phyloP scores from a whole-genome alignment of 2,797 vertebrate genomes.

The Semotilus atromaculatus region DNA sequence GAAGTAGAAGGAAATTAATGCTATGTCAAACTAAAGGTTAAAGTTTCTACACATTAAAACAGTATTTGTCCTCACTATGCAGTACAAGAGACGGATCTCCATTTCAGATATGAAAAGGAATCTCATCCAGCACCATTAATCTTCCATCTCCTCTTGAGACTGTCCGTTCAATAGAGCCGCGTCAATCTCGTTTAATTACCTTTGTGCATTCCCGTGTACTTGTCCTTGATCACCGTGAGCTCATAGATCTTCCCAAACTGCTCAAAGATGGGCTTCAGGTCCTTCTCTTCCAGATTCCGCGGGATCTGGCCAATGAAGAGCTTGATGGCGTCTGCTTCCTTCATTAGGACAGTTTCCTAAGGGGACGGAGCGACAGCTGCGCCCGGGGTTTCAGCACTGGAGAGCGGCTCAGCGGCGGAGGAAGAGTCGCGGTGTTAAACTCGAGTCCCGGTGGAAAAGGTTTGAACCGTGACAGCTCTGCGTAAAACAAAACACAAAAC shows the following conservation, averaged over 20 bases:
- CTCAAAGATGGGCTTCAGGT: constrained; percentile 84
- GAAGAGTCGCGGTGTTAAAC: constrained; percentile 19
- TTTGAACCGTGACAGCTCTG: constrained; percentile 37
- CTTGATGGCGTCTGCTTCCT: constrained; percentile 86
- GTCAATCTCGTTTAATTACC: constrained; percentile 67
- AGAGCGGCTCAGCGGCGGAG: constrained; percentile 30
- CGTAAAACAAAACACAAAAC: constrained; percentile 8
- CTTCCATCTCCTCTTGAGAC: constrained; percentile 44
- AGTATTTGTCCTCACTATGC: not conserved
- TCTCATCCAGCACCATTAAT: constrained; percentile 29
- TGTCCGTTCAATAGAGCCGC: constrained; percentile 44
- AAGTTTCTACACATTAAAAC: not conserved
- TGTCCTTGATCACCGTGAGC: constrained; percentile 85
- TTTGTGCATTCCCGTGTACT: constrained; percentile 87
- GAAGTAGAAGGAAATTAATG: not conserved
- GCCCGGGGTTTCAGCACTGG: constrained; percentile 50
- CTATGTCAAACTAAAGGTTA: not conserved
- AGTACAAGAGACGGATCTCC: constrained; percentile 8
- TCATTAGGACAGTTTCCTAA: constrained; percentile 74
- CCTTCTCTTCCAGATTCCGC: constrained; percentile 84
- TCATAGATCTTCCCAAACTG: constrained; percentile 86
- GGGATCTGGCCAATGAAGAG: constrained; percentile 85
- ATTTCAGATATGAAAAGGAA: constrained; percentile 35
- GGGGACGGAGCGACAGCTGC: constrained; percentile 58
- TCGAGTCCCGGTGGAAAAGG: constrained; percentile 17